phyloP scores from a whole-genome alignment of 2,797 vertebrate genomes.

The Agapornis canus region DNA sequence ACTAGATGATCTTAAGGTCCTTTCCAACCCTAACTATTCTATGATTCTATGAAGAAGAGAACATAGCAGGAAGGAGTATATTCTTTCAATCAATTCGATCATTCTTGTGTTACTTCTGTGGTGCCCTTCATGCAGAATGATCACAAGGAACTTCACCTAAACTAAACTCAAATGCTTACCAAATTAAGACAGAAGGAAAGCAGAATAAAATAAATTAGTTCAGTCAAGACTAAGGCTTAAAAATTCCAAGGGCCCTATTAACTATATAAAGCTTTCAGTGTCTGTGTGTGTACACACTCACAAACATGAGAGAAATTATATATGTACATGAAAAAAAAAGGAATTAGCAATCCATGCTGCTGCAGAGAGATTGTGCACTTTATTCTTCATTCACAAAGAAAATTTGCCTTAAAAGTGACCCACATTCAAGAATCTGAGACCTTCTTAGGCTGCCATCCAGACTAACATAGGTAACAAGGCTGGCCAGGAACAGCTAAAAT shows the following conservation, averaged over 20 bases:
- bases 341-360: slow-evolving; percentile 65
- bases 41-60: not conserved
- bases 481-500: not conserved
- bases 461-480: slow-evolving; percentile 48
- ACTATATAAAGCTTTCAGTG: slow-evolving; percentile 56
- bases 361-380: slow-evolving; percentile 46
- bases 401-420: slow-evolving; percentile 28
- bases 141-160: slow-evolving; percentile 59
- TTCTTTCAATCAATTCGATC: slow-evolving; percentile 22
- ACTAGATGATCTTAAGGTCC: too few species aligned
- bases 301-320: not conserved
- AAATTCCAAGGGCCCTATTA: slow-evolving; percentile 66
- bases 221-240: slow-evolving; percentile 51
- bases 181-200: slow-evolving; percentile 64
- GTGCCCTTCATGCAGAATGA: slow-evolving; percentile 46
- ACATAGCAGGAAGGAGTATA: not conserved
- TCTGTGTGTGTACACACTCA: not conserved
- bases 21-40: too few species aligned
- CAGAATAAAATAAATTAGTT: slow-evolving; percentile 71
- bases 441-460: slow-evolving; percentile 16
- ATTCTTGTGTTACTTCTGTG: not conserved
- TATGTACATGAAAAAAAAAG: not conserved
- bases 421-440: not conserved
- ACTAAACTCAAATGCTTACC: slow-evolving; percentile 25
- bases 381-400: slow-evolving; percentile 48